phyloP scores from a whole-genome alignment of 2,797 vertebrate species.

The Muscicapa striata region DNA sequence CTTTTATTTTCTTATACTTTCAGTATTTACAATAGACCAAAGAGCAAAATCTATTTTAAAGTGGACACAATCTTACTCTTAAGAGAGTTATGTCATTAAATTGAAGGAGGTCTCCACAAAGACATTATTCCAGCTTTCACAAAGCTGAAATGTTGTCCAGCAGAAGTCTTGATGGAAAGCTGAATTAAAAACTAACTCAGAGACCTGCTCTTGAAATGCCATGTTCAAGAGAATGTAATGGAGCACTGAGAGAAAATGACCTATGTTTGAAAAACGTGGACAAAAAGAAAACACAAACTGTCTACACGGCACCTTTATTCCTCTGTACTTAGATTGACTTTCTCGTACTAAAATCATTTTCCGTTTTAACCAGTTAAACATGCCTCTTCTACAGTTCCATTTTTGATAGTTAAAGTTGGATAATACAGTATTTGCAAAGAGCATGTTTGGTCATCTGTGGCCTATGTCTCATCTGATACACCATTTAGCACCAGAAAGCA shows the following conservation, averaged over 20 bases:
- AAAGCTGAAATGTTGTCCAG: conserved; percentile 56
- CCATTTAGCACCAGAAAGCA: conserved; percentile 83
- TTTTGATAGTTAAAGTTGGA: conserved; percentile 88
- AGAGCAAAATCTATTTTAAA: conserved; percentile 89
- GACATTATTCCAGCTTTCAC: conserved; percentile 64
- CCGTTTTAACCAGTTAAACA: conserved; percentile 88
- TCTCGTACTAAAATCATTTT: conserved; percentile 88
- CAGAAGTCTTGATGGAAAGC: conserved; percentile 54
- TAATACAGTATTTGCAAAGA: conserved; percentile 84
- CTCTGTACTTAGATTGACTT: conserved; percentile 82
- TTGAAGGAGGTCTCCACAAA: conserved; percentile 51
- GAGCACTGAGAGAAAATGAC: conserved; percentile 56
- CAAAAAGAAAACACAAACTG: conserved; percentile 39
- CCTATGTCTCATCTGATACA: conserved; percentile 77
- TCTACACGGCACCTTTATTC: conserved; percentile 81
- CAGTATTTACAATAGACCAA: conserved; percentile 97
- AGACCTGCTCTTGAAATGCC: conserved; percentile 61
- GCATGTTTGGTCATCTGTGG: conserved; percentile 83
- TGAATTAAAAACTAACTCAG: conserved; percentile 52
- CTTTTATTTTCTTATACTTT: conserved; percentile 89
- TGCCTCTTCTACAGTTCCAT: conserved; percentile 86
- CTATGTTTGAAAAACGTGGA: conserved; percentile 50
- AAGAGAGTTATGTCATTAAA: conserved; percentile 56
- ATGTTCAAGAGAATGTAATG: conserved; percentile 38
- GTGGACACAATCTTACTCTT: conserved; percentile 74